Percentiles rank a stretch among this genome's conserved stretches.
These are phyloP conservation scores for Ondatra zibethicus DNA, from an alignment of 2,113 vertebrate genomes.

Conservation along the genomic window DNA sequence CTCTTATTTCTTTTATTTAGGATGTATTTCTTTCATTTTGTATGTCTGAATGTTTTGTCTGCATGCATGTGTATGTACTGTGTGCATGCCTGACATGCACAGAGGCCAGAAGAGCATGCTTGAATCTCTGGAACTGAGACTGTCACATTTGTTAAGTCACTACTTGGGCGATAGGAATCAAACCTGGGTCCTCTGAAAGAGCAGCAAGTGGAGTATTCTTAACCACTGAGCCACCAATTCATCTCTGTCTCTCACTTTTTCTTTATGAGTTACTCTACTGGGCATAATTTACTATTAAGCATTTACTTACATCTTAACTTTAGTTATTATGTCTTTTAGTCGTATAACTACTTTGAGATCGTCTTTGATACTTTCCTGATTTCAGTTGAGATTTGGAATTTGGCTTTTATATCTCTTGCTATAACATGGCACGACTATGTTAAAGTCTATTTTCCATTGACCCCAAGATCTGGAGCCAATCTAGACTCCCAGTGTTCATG, in stretches of 20 bases:
- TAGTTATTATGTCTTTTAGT: constrained; percentile 9
- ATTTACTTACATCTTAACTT: not conserved
- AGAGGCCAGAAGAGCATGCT: not conserved
- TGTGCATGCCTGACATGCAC: not conserved
- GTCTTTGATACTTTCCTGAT: not conserved
- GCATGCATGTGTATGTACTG: not conserved
- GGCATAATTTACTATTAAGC: not conserved
- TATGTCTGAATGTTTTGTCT: not conserved
- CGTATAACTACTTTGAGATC: not conserved
- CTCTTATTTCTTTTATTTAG: not conserved
- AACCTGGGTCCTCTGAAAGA: not conserved
- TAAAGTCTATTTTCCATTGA: not conserved
- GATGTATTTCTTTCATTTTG: not conserved
- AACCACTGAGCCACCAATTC: not conserved
- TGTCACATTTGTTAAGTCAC: not conserved
- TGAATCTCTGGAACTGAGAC: not conserved
- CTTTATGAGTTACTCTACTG: not conserved
- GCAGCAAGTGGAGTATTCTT: too few relatives aligned
- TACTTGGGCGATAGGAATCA: not conserved
- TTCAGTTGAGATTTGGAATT: constrained; percentile 30
- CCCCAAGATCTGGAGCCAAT: not conserved
- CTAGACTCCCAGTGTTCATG: not conserved
- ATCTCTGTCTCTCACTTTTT: not conserved
- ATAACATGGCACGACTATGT: not conserved
- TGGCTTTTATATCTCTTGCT: not conserved